Evolutionary conservation across 2,888 invertebrate genomes (phyloP).

Genomic region (Dolichomitus sp.): DNA sequence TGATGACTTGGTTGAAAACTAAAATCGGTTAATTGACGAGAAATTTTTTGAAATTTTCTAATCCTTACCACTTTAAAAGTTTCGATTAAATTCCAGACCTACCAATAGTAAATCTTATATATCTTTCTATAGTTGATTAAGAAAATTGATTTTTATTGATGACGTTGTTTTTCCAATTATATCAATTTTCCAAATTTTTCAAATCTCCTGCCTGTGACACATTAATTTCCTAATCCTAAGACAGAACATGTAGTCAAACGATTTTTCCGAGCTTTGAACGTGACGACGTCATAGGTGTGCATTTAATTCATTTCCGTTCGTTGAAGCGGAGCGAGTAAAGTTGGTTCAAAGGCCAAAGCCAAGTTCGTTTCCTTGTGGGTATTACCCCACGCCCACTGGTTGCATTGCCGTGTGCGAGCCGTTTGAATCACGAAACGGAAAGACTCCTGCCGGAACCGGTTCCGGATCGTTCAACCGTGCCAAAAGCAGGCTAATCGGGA

Average conservation of each 20-base stretch:
- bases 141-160: not conserved
- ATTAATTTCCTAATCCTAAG: not conserved
- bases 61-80: no score
- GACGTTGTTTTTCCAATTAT: not conserved
- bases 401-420: constrained; percentile 8
- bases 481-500: constrained; percentile 11
- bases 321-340: constrained; percentile 66
- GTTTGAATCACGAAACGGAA: constrained; percentile 51
- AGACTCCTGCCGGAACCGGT: constrained; percentile 62
- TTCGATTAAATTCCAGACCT: not conserved
- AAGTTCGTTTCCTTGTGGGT: constrained; percentile 73
- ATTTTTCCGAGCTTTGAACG: constrained; percentile 10
- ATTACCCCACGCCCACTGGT: constrained; percentile 23
- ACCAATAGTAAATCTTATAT: not conserved
- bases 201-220: not conserved
- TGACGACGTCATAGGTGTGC: constrained; percentile 48
- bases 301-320: constrained; percentile 76
- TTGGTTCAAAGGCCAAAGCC: constrained; percentile 60
- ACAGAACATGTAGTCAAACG: not conserved
- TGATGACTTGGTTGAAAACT: not conserved
- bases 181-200: not conserved
- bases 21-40: not conserved
- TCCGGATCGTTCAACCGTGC: constrained; percentile 58
- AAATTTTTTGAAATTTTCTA: not conserved
- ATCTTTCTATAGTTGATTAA: not conserved